A percentile compares a stretch with the other conserved stretches of the same genome.
These are phyloP conservation scores for Creontiades dilutus DNA, from an alignment of 2,888 invertebrate species.

Conservation along the genomic window DNA sequence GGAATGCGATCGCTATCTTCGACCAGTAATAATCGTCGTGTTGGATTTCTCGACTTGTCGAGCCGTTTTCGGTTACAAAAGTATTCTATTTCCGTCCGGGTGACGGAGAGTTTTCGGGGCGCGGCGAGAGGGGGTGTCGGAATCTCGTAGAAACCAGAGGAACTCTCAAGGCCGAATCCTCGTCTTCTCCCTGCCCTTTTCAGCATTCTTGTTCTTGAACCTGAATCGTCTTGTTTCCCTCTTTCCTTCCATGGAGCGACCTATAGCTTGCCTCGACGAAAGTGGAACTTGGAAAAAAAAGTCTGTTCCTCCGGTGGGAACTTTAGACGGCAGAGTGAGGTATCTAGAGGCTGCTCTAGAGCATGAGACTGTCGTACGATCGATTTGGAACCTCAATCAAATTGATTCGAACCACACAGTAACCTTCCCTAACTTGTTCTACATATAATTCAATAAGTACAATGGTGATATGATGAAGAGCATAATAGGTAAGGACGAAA, in stretches of 20 bases:
- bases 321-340: too few species aligned
- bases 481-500: too few species aligned
- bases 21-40: background rate
- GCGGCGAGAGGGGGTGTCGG: background rate
- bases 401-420: too few species aligned
- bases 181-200: slow-evolving; percentile 26
- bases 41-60: slow-evolving; percentile 20
- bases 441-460: too few species aligned
- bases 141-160: slow-evolving; percentile 25
- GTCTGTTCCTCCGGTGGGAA: too few species aligned
- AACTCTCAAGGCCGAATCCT: slow-evolving; percentile 13
- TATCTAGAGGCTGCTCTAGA: too few species aligned
- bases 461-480: too few species aligned
- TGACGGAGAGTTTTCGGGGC: background rate
- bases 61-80: slow-evolving; percentile 26
- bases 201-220: slow-evolving; percentile 36
- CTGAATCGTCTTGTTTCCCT: slow-evolving; percentile 1
- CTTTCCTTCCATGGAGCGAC: background rate
- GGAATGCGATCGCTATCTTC: slow-evolving; percentile 15
- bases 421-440: too few species aligned
- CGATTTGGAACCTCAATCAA: too few species aligned
- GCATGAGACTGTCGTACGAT: too few species aligned
- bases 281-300: background rate
- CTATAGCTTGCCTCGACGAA: background rate
- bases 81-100: slow-evolving; percentile 25